Conservation (phyloP, 2,113 vertebrate genomes). For the Thomomys bottae region DNA sequence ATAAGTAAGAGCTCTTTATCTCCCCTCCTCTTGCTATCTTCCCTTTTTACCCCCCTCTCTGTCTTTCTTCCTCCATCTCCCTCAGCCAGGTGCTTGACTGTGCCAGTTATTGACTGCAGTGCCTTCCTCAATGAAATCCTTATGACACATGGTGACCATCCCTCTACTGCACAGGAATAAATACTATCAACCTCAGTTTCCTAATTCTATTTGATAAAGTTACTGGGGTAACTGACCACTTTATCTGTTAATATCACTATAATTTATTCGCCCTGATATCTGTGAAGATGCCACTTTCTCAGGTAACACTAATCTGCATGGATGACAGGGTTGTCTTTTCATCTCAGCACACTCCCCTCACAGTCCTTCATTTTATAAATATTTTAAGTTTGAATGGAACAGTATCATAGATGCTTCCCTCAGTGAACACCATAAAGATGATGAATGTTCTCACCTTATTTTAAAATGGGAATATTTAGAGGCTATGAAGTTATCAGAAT, state of each 20-base stretch:
- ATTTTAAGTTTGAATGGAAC: background rate
- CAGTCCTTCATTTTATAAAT: background rate
- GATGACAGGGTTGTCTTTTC: background rate
- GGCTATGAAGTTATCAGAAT: background rate
- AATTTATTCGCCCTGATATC: background rate
- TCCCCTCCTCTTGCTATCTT: too few relatives aligned
- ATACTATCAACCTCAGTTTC: background rate
- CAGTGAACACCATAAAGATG: background rate
- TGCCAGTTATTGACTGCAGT: background rate
- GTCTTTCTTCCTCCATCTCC: background rate
- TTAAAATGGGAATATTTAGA: background rate
- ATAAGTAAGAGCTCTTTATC: too few relatives aligned
- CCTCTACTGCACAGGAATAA: background rate
- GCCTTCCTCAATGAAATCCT: background rate
- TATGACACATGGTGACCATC: background rate
- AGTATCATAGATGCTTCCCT: background rate
- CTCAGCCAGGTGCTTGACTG: background rate
- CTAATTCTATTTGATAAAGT: background rate
- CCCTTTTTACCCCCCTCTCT: too few relatives aligned
- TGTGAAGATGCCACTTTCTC: background rate
- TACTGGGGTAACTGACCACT: background rate
- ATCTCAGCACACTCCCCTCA: background rate
- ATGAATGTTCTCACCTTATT: background rate
- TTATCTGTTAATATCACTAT: background rate
- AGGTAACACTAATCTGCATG: background rate